Percentiles rank a stretch among this genome's conserved stretches.
These are phyloP conservation scores for Diadumene lineata DNA, from an alignment of 92 coral and sea anemone species.

Conservation along the genomic window DNA sequence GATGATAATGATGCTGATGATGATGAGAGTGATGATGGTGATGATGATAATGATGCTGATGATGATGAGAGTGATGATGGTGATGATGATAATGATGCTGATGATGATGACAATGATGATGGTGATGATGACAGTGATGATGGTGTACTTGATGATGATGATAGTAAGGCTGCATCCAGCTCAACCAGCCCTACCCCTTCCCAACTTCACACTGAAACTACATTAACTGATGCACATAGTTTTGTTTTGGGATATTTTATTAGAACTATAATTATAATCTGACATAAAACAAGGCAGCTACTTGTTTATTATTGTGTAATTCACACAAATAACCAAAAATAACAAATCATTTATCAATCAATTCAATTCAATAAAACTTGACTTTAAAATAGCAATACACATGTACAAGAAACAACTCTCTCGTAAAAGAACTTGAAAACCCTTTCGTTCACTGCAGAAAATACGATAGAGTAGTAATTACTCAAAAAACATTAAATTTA, in stretches of 20 bases:
- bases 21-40: not conserved
- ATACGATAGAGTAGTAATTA: not conserved
- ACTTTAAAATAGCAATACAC: not conserved
- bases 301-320: constrained; percentile 2
- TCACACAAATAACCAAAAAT: constrained; percentile 12
- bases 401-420: not conserved
- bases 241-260: constrained; percentile 11
- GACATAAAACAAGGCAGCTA: constrained; percentile 13
- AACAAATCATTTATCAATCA: not conserved
- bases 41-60: not conserved
- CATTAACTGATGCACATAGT: too few species aligned
- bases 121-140: too few species aligned
- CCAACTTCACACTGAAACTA: too few species aligned
- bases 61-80: too few species aligned
- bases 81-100: too few species aligned
- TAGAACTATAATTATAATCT: constrained; percentile 21
- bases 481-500: not conserved
- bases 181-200: too few species aligned
- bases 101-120: too few species aligned
- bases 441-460: not conserved
- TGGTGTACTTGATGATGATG: not conserved
- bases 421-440: not conserved
- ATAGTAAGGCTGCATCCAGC: too few species aligned
- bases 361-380: constrained; percentile 1
- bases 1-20: too few species aligned